A percentile compares a stretch with the other conserved stretches of the same genome.
Conservation (phyloP, 2,888 invertebrate species). For the Eupithecia subfuscata region DNA sequence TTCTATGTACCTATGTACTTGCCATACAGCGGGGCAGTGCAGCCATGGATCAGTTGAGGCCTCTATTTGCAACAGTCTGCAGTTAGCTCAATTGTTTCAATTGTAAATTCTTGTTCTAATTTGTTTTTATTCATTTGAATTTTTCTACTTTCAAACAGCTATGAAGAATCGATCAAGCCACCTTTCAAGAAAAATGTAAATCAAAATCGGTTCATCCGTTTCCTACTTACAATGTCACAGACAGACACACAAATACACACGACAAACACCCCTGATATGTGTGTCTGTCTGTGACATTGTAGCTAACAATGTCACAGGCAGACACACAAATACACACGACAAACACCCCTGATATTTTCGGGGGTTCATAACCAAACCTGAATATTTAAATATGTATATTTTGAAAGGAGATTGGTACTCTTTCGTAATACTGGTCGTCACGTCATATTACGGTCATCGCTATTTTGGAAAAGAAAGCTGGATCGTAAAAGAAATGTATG, state of each 20-base stretch:
- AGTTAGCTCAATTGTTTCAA: too few relatives aligned
- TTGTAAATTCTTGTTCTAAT: too few relatives aligned
- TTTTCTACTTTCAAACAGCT: too few relatives aligned
- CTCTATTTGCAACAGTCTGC: too few relatives aligned
- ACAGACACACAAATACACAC: neutral
- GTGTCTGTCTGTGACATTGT: too few relatives aligned
- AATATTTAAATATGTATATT: neutral
- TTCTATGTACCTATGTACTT: too few relatives aligned
- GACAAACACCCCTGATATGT: too few relatives aligned
- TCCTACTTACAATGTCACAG: neutral
- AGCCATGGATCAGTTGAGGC: too few relatives aligned
- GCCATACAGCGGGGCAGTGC: too few relatives aligned
- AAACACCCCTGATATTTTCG: neutral
- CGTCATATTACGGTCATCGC: neutral
- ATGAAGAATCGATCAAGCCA: neutral
- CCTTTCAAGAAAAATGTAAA: neutral
- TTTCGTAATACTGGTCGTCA: neutral
- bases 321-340: neutral
- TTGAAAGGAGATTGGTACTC: neutral
- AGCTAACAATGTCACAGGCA: neutral
- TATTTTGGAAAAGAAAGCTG: constrained; percentile 2
- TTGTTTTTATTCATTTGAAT: too few relatives aligned
- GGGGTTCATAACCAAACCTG: neutral
- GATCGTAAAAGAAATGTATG: constrained; percentile 15
- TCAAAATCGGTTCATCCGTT: neutral